These are phyloP conservation scores for Calidris pygmaea DNA, from an alignment of 2,113 vertebrate genomes.

Conservation along the genomic window DNA sequence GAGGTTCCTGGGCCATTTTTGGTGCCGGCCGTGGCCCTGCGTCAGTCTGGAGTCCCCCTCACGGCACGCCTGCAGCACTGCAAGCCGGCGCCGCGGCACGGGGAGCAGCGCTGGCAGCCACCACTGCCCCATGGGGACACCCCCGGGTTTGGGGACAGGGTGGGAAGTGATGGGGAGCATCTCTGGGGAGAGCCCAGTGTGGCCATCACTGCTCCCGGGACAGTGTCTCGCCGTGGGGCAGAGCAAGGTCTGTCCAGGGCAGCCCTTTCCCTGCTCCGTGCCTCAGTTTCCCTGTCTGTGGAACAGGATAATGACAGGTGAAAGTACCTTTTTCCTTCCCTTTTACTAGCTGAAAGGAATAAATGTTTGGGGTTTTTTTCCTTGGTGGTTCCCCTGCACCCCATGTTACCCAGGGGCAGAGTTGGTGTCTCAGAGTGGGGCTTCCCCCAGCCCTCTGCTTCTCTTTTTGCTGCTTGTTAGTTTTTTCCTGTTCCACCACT, in stretches of 20 bases:
- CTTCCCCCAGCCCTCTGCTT: background rate
- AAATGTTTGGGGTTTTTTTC: background rate
- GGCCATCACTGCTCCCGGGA: background rate
- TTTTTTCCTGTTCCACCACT: background rate
- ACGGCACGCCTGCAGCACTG: background rate
- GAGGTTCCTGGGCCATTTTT: background rate
- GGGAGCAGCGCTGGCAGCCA: background rate
- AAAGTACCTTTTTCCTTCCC: background rate
- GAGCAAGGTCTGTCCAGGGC: background rate
- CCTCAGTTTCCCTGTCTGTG: background rate
- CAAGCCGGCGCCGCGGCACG: background rate
- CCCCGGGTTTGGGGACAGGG: accelerated
- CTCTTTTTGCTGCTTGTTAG: background rate
- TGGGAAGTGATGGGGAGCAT: background rate
- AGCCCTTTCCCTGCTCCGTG: background rate
- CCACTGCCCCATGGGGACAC: background rate
- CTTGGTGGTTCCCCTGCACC: accelerated
- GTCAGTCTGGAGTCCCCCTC: conserved; percentile 39
- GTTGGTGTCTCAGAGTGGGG: background rate
- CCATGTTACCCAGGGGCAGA: accelerated
- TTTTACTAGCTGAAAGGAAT: background rate
- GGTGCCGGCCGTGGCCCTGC: background rate
- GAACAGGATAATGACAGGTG: background rate
- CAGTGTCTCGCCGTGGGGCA: accelerated
- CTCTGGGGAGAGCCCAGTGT: background rate